Evolutionary conservation across 2,113 vertebrate genomes (phyloP), one percentile per base, ranked within the genome.

Genomic region (Paracanthobrama guichenoti): DNA sequence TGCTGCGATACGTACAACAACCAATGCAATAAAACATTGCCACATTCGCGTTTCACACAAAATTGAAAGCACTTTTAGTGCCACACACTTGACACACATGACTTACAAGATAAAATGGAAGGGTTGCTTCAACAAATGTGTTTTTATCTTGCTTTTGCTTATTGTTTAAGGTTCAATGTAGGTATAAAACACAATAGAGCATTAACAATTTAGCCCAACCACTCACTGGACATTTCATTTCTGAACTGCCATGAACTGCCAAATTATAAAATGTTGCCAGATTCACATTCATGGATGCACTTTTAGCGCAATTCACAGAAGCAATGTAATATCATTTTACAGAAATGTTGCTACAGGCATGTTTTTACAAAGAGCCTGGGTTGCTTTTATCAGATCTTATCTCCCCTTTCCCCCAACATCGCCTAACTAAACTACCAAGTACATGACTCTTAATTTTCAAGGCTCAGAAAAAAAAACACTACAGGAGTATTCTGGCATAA

Each of bases 361-460:
- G 42, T 16, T 74, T 46, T 11, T 28, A 6, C 3, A 50, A 74
- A 74, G 42, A 10, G 13, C 24, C 7, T 31, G 46, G 7, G 24
- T 75, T 75, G 24, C 14, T 31, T 50, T 28, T 53, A 14, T 24
- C 7, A 2, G 48, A 50, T 75, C 16, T 75, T 12, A 50, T 48
- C 16, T 50, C 13, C 22, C 6, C 16, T 31, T 75, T 24, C 20
- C 18, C 50, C 76, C 48, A 71, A 64, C 28, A 50, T 81, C 20
- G n/a, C n/a, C 48, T 28, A 83, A 31, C 28, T 42, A 42, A 57
- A 53, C 44, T 24, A 39, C 46, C 59, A 80, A 79, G 62, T 44
- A 18, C 78, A 77, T 74, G 35, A 35, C 79, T 77, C 53, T 59
- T 67, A 28, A 73, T 28, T 71, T 28, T 57, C 42, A 35, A 60